Evolutionary conservation across 1,140 invertebrate species (phyloP), one percentile per base, ranked within the genome.

Genomic region (Eriocheir sinensis): DNA sequence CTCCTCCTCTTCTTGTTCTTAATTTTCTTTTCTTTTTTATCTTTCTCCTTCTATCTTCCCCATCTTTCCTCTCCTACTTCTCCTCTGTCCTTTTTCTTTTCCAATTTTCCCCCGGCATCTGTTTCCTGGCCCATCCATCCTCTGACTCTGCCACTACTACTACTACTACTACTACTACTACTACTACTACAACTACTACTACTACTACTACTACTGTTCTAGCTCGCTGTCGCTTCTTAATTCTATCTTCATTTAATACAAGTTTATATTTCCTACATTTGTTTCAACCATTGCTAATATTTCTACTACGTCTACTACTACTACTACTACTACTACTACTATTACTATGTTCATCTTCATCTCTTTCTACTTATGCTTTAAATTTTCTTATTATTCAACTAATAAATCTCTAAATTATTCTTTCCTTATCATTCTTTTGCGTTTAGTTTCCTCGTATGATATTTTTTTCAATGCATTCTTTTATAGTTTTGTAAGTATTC

Each of bases 241-340:
- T 2, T 60, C 2, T 21, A 21, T 72, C 21, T 72, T 72, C 21
- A 72, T 72, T 72, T 72, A n/a, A n/a, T n/a, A n/a, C n/a, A n/a
- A n/a, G n/a, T n/a, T n/a, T n/a, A n/a, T n/a, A n/a, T n/a, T 34
- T 83, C 81, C 36, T 83, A 6, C 81, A 83, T 83, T 83, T 30
- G 36, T 83, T 34, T 83, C 81, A 30, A 9, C 81, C n/a, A 8
- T 83, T 34, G n/a, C 81, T 34, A 30, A 30, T 12, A 83, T 83
- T 34, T 30, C 60, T 72, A n/a, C n/a, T 15, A 15, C 60, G n/a
- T 72, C 60, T 72, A 72, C n/a, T n/a, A 15, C 60, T 72, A n/a
- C n/a, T n/a, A n/a, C n/a, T n/a, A n/a, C n/a, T n/a, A n/a, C n/a
- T n/a, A n/a, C n/a, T n/a, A n/a, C n/a, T n/a, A n/a, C 60, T 72